phyloP scores from a whole-genome alignment of 2,888 invertebrate species.

The Odontomyia ornata region DNA sequence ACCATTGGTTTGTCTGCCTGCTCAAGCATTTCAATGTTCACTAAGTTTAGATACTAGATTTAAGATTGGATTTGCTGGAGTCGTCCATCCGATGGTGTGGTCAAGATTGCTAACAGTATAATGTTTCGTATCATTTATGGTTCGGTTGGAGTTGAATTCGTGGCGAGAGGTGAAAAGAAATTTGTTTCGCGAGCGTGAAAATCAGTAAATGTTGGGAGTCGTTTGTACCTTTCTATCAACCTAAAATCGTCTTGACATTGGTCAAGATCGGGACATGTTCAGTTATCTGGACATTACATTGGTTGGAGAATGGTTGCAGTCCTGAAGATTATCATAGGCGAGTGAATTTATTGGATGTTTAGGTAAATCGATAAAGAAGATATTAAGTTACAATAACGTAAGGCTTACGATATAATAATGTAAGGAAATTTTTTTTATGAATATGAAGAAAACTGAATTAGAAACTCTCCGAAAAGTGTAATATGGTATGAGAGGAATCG shows the following conservation, averaged over 20 bases:
- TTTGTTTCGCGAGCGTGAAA: constrained; percentile 11
- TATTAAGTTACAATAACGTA: no score
- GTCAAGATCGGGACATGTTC: constrained; percentile 28
- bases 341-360: neutral
- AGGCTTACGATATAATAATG: no score
- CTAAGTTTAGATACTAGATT: neutral
- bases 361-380: no score
- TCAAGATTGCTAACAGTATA: constrained; percentile 4
- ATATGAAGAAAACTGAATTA: no score
- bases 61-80: neutral
- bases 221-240: constrained; percentile 41
- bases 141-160: constrained; percentile 3
- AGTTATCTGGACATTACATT: neutral
- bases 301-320: neutral
- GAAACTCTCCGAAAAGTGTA: no score
- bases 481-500: no score
- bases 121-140: constrained; percentile 5
- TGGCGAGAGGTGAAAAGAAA: constrained; percentile 21
- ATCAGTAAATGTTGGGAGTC: constrained; percentile 15
- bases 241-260: constrained; percentile 1
- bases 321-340: neutral
- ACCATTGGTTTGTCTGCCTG: neutral
- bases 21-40: neutral
- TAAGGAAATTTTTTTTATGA: no score
- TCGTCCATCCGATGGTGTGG: neutral